A percentile compares a stretch with the other conserved stretches of the same genome.
Evolutionary conservation across 2,888 invertebrate species (phyloP).

Genomic region (Netelia inedita): DNA sequence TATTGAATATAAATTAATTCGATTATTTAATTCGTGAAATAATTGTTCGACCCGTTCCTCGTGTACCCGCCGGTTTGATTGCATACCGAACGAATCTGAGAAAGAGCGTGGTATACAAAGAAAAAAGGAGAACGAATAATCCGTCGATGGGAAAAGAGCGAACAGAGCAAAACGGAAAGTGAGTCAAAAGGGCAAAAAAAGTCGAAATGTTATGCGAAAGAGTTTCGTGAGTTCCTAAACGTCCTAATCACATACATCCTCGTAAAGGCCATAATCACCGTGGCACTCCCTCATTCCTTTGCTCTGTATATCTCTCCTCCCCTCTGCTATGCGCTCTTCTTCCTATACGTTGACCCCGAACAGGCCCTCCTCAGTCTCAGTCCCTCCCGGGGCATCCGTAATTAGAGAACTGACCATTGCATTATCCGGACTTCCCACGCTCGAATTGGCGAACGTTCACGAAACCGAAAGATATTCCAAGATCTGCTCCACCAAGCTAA

Average conservation of each 20-base stretch:
- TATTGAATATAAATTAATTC: too few species aligned
- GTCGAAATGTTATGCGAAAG: constrained; percentile 47
- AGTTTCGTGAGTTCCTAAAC: constrained; percentile 60
- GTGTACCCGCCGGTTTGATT: too few species aligned
- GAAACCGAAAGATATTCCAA: constrained; percentile 21
- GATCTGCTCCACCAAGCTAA: constrained; percentile 17
- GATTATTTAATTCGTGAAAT: too few species aligned
- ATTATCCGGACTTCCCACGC: constrained; percentile 70
- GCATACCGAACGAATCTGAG: not conserved
- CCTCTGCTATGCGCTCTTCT: constrained; percentile 10
- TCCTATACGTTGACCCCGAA: constrained; percentile 41
- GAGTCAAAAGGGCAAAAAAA: constrained; percentile 28
- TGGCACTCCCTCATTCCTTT: constrained; percentile 50
- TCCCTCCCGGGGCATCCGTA: constrained; percentile 76
- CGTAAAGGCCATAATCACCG: constrained; percentile 70
- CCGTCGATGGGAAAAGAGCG: not conserved
- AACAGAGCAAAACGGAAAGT: constrained; percentile 9
- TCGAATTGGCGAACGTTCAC: constrained; percentile 49
- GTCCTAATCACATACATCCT: constrained; percentile 64
- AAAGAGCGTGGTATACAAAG: not conserved
- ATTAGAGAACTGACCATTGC: constrained; percentile 78
- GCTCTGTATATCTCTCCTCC: constrained; percentile 13
- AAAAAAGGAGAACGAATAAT: not conserved
- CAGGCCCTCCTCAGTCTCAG: constrained; percentile 54
- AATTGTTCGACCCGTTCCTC: too few species aligned